phyloP scores from a whole-genome alignment of 1,140 invertebrate genomes.

The Amyelois transitella region DNA sequence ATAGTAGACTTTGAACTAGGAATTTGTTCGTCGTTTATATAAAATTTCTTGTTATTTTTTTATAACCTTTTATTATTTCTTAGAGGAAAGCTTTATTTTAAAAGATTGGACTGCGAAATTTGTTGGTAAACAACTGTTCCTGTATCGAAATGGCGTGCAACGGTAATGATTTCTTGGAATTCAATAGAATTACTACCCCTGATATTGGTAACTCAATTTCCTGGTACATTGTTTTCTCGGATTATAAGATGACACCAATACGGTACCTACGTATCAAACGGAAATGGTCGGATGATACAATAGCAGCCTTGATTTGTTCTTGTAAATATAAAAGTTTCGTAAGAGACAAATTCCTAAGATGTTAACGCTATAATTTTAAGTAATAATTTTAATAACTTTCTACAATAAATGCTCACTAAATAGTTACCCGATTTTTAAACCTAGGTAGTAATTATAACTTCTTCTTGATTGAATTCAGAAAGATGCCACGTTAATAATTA shows the following conservation, averaged over 20 bases:
- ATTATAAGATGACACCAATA: neutral
- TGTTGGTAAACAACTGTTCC: neutral
- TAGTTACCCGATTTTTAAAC: too few species aligned
- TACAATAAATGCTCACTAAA: too few species aligned
- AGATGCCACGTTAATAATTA: too few species aligned
- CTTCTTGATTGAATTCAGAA: too few species aligned
- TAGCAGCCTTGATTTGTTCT: neutral
- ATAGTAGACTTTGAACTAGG: too few species aligned
- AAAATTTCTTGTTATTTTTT: too few species aligned
- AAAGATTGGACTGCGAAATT: neutral
- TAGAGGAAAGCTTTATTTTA: neutral
- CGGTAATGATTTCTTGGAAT: neutral
- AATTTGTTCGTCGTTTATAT: too few species aligned
- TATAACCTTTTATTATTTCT: neutral
- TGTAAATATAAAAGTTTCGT: neutral
- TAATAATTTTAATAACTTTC: too few species aligned
- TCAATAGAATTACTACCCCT: neutral
- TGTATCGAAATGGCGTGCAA: neutral
- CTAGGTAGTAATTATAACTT: too few species aligned
- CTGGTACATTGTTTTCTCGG: neutral
- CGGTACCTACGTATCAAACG: neutral
- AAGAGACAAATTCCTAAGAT: too few species aligned
- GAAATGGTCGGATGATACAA: neutral
- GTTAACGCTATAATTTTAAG: too few species aligned
- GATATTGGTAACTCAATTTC: neutral